Conservation (phyloP, 2,797 vertebrate genomes). For the Acipenser ruthenus region DNA sequence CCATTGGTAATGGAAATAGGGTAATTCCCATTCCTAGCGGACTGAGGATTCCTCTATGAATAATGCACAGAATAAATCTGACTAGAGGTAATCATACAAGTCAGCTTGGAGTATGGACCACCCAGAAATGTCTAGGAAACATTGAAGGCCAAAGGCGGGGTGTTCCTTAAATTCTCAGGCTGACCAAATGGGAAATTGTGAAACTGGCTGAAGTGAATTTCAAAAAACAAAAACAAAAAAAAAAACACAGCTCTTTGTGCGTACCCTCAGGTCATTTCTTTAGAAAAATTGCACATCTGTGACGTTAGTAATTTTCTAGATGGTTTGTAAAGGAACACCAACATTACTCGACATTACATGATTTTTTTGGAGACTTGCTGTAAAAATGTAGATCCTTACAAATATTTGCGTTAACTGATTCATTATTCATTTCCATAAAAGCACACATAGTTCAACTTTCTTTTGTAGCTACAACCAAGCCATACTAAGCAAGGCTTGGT, state of each 20-base stretch:
- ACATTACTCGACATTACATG: too few species aligned
- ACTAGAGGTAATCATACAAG: background rate
- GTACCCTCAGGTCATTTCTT: too few species aligned
- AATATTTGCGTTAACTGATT: too few species aligned
- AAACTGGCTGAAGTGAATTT: conserved; percentile 17
- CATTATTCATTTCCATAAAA: too few species aligned
- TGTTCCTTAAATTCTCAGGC: background rate
- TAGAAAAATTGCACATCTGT: too few species aligned
- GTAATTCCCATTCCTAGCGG: background rate
- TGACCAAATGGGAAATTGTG: conserved; percentile 2
- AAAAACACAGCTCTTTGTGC: too few species aligned
- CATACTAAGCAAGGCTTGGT: background rate
- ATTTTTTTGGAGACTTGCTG: too few species aligned
- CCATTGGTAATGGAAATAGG: background rate
- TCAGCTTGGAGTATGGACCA: background rate
- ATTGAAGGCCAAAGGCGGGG: conserved; percentile 15
- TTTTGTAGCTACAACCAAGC: background rate
- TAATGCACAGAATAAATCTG: background rate
- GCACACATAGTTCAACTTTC: background rate
- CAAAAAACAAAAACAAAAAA: too few species aligned
- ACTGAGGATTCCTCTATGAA: conserved; percentile 3
- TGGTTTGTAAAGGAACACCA: too few species aligned
- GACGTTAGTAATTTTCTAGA: too few species aligned
- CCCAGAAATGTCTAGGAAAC: conserved; percentile 14
- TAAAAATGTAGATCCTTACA: too few species aligned